phyloP scores from a whole-genome alignment of 2,113 vertebrate genomes.

The Kobus ellipsiprymnus region DNA sequence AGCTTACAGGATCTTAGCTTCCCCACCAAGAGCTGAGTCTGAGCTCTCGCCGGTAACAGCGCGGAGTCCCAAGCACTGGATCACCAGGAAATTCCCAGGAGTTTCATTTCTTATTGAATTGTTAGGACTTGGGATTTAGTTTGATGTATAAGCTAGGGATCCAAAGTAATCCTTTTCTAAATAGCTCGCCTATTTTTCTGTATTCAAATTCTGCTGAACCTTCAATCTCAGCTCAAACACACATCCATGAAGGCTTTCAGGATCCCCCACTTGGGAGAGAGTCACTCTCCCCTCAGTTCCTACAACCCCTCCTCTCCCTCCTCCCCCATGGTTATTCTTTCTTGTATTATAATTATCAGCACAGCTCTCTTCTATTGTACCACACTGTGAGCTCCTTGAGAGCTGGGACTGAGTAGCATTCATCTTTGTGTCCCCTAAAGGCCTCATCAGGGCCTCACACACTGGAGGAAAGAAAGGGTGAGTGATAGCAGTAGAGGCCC shows the following conservation, averaged over 20 bases:
- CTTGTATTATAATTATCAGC: neutral
- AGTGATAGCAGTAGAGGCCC: neutral
- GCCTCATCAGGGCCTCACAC: neutral
- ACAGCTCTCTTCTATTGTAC: neutral
- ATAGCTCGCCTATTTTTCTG: neutral
- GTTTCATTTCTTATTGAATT: neutral
- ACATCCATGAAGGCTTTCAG: neutral
- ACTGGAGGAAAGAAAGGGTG: neutral
- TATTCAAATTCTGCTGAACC: neutral
- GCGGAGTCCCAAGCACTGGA: neutral
- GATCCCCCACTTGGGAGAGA: neutral
- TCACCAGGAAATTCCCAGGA: neutral
- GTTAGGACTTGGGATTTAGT: neutral
- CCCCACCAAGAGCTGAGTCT: neutral
- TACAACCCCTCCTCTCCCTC: neutral
- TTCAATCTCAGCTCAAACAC: neutral
- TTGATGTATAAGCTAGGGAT: neutral
- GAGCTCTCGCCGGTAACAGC: neutral
- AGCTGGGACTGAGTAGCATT: neutral
- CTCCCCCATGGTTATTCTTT: neutral
- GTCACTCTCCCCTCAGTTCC: neutral
- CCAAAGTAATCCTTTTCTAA: slow-evolving; percentile 22
- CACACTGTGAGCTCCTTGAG: neutral
- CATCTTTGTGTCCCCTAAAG: neutral
- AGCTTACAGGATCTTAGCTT: neutral